Evolutionary conservation across 1,140 invertebrate genomes (phyloP).

Genomic region (Formica exsecta): DNA sequence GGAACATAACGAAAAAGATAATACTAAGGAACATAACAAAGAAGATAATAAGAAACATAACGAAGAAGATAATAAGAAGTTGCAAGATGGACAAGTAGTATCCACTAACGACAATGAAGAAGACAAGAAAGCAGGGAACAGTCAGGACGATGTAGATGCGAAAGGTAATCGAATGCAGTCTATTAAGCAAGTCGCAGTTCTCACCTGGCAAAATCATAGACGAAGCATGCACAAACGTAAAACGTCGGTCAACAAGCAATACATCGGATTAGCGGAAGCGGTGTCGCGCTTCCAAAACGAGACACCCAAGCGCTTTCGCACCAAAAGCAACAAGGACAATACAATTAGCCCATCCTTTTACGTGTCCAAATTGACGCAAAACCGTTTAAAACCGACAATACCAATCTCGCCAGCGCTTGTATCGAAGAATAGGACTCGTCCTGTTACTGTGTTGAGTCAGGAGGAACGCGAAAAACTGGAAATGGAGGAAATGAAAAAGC

Average conservation of each 20-base stretch:
- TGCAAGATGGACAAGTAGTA: conserved; percentile 18
- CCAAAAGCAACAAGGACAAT: conserved; percentile 72
- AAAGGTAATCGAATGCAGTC: conserved; percentile 31
- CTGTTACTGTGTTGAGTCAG: conserved; percentile 73
- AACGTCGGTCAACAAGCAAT: conserved; percentile 72
- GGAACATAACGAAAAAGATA: not conserved
- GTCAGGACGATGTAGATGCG: conserved; percentile 2
- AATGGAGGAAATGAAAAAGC: conserved; percentile 80
- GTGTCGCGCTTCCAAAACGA: conserved; percentile 83
- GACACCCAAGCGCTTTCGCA: conserved; percentile 85
- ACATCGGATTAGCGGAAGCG: conserved; percentile 84
- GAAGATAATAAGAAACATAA: not conserved
- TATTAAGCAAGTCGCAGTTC: conserved; percentile 30
- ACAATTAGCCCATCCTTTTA: conserved; percentile 62
- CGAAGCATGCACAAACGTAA: conserved; percentile 63
- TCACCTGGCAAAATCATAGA: conserved; percentile 70
- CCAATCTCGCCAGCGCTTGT: conserved; percentile 84
- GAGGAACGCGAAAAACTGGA: conserved; percentile 81
- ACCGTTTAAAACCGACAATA: conserved; percentile 78
- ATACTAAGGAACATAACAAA: not conserved
- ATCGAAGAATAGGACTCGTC: conserved; percentile 81
- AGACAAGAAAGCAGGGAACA: conserved; percentile 2
- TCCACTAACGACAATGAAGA: not conserved
- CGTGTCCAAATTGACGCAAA: conserved; percentile 70
- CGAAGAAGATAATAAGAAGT: not conserved